Percentiles rank a stretch among this genome's conserved stretches.
These are phyloP conservation scores for Salarias fasciatus DNA, from an alignment of 2,797 vertebrate genomes.

Conservation along the genomic window DNA sequence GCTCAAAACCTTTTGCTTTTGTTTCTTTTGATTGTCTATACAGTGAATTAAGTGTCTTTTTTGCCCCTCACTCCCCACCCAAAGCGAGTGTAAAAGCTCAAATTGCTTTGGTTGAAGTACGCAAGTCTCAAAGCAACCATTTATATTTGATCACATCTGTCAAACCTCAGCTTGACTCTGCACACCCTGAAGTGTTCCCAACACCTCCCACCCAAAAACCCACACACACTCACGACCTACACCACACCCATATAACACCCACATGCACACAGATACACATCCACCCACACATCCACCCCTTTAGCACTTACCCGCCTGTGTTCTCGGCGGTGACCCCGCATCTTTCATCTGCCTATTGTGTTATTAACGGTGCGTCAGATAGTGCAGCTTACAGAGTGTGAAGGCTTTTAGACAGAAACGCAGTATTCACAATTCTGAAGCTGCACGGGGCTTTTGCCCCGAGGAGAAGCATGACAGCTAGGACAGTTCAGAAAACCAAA, in stretches of 20 bases:
- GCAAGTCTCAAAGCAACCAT: no score
- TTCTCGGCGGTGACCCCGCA: background rate
- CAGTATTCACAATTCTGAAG: background rate
- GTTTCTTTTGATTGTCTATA: no score
- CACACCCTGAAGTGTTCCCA: constrained; percentile 26
- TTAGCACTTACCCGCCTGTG: background rate
- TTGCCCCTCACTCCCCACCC: no score
- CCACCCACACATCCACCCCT: constrained; percentile 29
- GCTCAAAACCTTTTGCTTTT: no score
- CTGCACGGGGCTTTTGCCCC: background rate
- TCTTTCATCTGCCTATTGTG: constrained; percentile 38
- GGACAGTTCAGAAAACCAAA: no score
- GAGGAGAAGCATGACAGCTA: no score
- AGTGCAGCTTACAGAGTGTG: constrained; percentile 18
- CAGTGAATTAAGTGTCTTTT: no score
- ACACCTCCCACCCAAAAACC: constrained; percentile 52
- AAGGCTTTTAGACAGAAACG: constrained; percentile 16
- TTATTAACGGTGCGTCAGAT: constrained; percentile 27
- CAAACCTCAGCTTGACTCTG: constrained; percentile 23
- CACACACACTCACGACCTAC: constrained; percentile 28
- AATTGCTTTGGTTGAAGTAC: no score
- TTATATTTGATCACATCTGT: no score
- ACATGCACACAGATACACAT: constrained; percentile 19
- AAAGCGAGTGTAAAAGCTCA: no score
- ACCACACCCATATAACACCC: constrained; percentile 64